Evolutionary conservation across 2,113 vertebrate genomes (phyloP).

Genomic region (Girardinichthys multiradiatus): DNA sequence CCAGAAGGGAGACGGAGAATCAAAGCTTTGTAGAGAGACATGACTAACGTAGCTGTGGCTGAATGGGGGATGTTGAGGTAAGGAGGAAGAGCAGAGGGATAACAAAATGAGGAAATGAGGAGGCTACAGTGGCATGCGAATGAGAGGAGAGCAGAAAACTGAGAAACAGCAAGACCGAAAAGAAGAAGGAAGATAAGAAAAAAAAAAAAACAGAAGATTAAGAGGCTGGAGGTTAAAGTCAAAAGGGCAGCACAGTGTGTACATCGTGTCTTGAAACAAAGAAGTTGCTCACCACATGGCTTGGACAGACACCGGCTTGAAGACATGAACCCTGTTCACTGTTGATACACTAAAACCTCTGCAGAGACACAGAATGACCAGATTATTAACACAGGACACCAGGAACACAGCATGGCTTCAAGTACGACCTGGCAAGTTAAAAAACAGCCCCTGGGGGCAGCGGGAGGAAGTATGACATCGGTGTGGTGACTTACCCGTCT

Average conservation of each 20-base stretch:
- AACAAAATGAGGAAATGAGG: constrained; percentile 36
- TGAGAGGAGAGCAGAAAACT: constrained; percentile 10
- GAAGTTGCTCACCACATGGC: constrained; percentile 92
- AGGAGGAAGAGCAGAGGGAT: constrained; percentile 10
- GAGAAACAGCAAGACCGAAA: constrained; percentile 6
- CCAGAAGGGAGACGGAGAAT: neutral
- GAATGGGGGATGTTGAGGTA: neutral
- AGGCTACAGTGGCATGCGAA: constrained; percentile 13
- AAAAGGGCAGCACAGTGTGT: neutral
- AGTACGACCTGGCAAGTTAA: neutral
- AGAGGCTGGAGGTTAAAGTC: constrained; percentile 27
- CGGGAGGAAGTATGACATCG: constrained; percentile 29
- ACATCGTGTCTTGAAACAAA: neutral
- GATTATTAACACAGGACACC: neutral
- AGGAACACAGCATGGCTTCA: neutral
- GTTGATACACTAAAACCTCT: constrained; percentile 96
- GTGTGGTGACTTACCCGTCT: constrained; percentile 88
- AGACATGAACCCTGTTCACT: constrained; percentile 94
- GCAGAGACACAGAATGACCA: constrained; percentile 8
- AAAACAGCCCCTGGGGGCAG: neutral
- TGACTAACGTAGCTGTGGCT: constrained; percentile 3
- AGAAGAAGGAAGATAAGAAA: constrained; percentile 15
- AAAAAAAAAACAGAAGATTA: neutral
- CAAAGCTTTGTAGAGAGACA: constrained; percentile 1
- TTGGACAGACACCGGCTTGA: constrained; percentile 98